Evolutionary conservation across 2,113 vertebrate genomes (phyloP).

Genomic region (Crocuta crocuta): DNA sequence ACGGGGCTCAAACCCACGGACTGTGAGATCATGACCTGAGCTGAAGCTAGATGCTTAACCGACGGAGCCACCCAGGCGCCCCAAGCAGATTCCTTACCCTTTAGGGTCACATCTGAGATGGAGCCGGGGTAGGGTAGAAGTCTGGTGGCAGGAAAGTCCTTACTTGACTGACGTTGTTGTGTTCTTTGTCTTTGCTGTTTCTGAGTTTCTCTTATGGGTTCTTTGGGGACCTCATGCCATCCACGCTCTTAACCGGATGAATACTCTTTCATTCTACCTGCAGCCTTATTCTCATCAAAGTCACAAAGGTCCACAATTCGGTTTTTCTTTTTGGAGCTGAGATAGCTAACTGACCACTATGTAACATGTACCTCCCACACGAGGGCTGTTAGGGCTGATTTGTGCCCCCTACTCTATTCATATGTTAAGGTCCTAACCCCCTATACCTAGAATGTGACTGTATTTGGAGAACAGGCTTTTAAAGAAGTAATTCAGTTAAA

Average conservation of each 20-base stretch:
- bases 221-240: not conserved
- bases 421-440: not conserved
- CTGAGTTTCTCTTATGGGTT: not conserved
- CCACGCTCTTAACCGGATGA: not conserved
- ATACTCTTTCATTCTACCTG: not conserved
- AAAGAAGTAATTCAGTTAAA: not conserved
- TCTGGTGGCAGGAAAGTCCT: too few relatives aligned
- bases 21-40: too few relatives aligned
- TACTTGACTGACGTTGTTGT: rapidly evolving
- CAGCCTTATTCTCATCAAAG: not conserved
- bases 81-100: not conserved
- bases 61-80: too few relatives aligned
- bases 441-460: not conserved
- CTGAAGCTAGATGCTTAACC: too few relatives aligned
- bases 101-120: not conserved
- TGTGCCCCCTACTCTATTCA: not conserved
- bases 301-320: not conserved
- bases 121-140: rapidly evolving
- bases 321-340: not conserved
- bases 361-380: not conserved
- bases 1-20: too few relatives aligned
- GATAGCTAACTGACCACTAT: not conserved
- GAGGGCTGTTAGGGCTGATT: not conserved
- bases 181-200: not conserved
- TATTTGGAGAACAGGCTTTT: not conserved